Evolutionary conservation across 2,888 invertebrate species (phyloP).

Genomic region (Idaea straminata): DNA sequence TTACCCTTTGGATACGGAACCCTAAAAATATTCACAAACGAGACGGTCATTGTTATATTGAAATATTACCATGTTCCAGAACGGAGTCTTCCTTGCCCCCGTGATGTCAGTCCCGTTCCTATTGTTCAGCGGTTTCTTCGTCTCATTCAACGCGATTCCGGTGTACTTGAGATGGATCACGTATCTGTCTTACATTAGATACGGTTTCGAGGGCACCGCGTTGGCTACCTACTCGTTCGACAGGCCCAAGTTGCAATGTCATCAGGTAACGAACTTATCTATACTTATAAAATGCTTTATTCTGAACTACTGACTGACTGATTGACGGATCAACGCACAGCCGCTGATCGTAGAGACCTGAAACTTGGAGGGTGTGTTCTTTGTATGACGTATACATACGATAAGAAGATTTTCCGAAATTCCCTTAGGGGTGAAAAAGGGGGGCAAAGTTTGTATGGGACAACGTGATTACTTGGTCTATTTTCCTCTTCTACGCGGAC

Average conservation of each 20-base stretch:
- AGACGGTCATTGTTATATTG: constrained; percentile 70
- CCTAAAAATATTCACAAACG: too few relatives aligned
- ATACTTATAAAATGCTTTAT: background rate
- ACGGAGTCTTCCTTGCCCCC: constrained; percentile 97
- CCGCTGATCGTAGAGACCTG: too few relatives aligned
- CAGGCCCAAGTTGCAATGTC: constrained; percentile 90
- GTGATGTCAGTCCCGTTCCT: constrained; percentile 98
- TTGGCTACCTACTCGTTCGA: constrained; percentile 94
- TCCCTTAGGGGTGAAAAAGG: too few relatives aligned
- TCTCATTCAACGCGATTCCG: constrained; percentile 97
- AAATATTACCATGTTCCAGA: constrained; percentile 71
- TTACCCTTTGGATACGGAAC: too few relatives aligned
- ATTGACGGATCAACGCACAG: background rate
- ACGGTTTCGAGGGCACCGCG: constrained; percentile 97
- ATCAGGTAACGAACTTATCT: constrained; percentile 69
- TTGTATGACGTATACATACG: too few relatives aligned
- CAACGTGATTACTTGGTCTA: too few relatives aligned
- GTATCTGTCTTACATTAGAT: constrained; percentile 95
- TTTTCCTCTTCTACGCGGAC: too few relatives aligned
- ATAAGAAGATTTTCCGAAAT: background rate
- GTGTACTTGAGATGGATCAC: constrained; percentile 97
- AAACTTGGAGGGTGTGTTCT: too few relatives aligned
- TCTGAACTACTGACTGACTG: background rate
- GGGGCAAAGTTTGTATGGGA: too few relatives aligned
- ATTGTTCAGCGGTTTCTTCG: constrained; percentile 97